These are phyloP conservation scores for Microcaecilia unicolor DNA, from an alignment of 2,797 vertebrate species.

Conservation along the genomic window DNA sequence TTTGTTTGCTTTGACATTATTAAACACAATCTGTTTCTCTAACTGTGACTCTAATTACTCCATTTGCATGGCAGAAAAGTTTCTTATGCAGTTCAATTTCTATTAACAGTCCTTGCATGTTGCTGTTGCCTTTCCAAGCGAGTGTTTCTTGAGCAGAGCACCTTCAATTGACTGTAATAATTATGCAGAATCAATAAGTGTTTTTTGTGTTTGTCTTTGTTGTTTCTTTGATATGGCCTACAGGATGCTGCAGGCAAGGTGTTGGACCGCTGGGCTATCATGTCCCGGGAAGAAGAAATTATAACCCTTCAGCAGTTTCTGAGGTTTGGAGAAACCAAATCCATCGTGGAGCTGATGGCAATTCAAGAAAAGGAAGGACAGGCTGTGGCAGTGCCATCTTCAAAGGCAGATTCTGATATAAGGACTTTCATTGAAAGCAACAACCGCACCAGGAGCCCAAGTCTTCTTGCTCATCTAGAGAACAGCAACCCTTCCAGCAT, in stretches of 20 bases:
- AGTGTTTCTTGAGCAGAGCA: slow-evolving; percentile 53
- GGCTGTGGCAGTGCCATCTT: slow-evolving; percentile 90
- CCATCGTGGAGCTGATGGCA: slow-evolving; percentile 98
- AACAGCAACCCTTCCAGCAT: slow-evolving; percentile 96
- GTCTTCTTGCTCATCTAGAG: slow-evolving; percentile 90
- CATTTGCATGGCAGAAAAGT: slow-evolving; percentile 50
- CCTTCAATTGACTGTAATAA: slow-evolving; percentile 62
- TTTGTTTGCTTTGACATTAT: slow-evolving; percentile 56
- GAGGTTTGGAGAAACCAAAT: slow-evolving; percentile 98
- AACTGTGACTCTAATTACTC: slow-evolving; percentile 48
- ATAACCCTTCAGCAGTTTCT: slow-evolving; percentile 99
- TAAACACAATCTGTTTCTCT: slow-evolving; percentile 48
- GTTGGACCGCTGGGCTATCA: slow-evolving; percentile 98
- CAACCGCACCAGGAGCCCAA: slow-evolving; percentile 93
- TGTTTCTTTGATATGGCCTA: slow-evolving; percentile 80
- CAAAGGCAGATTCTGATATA: slow-evolving; percentile 97
- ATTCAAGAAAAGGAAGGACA: slow-evolving; percentile 99
- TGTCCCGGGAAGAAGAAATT: slow-evolving; percentile 98
- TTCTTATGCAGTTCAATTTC: slow-evolving; percentile 41
- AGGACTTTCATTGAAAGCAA: slow-evolving; percentile 98
- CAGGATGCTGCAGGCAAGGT: slow-evolving; percentile 98
- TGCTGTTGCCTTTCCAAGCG: slow-evolving; percentile 42
- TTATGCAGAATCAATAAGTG: slow-evolving; percentile 87
- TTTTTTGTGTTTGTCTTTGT: slow-evolving; percentile 78
- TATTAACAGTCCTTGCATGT: slow-evolving; percentile 51